Evolutionary conservation across 2,888 invertebrate species (phyloP), one percentile per base, ranked within the genome.

Genomic region (Oscheius sp.): DNA sequence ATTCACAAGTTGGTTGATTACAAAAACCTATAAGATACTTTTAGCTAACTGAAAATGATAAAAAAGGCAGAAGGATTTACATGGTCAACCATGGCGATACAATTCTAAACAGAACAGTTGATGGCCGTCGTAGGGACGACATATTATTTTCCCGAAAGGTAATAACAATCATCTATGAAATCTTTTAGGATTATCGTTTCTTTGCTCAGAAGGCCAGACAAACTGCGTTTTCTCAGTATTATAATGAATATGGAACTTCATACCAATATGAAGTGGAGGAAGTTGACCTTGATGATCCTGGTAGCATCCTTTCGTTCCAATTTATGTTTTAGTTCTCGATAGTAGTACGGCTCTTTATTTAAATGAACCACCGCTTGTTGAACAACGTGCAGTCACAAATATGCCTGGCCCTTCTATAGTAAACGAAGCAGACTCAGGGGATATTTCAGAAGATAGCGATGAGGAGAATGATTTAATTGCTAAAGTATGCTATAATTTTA

Each of bases 381-480:
- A 59, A 44, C 24, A 32, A 38, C 49, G 12, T 9, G 47, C n/a
- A 36, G 14, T 36, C 36, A 36, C 36, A 36, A 2, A 30, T 17
- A 20, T 28, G 12, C 30, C 6, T 6, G 54, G 54, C 2, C 24
- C 51, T 22, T 44, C 12, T 68, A 65, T 1, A 51, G 28, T 12
- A 41, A 24, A 14, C 5, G 49, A 24, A 9, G 49, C 8, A 32
- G 28, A 12, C 3, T 17, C 30, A 32, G 50, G 61, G 2, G 69
- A 72, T 24, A 71, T 64, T 56, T 76, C 76, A 0, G 76, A 76
- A 24, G 76, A 76, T 38, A 74, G 74, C 9, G 76, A 76, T 26
- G 74, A 71, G 32, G 76, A 76, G 33, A 70, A 66, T 28, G 76
- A 74, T 3, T 30, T 51, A 73, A 57, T 28, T 36, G n/a, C 28